Evolutionary conservation across 2,797 vertebrate species (phyloP).

Genomic region (Numenius phaeopus): DNA sequence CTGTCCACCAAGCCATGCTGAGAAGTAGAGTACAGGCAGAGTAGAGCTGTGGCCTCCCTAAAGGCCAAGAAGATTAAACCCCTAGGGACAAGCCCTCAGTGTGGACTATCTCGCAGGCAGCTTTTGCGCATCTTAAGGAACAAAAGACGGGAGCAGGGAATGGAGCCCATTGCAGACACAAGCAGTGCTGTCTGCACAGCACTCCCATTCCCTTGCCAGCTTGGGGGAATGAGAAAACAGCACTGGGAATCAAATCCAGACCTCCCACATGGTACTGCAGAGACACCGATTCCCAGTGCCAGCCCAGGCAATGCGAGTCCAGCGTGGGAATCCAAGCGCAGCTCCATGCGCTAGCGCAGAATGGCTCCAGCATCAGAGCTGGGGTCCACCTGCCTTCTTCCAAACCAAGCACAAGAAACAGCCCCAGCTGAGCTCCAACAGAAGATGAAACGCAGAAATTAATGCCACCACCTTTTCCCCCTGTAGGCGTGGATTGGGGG

Average conservation of each 20-base stretch:
- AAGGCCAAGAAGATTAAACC: background rate
- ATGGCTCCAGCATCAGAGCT: background rate
- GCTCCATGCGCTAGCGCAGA: background rate
- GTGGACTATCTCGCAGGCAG: background rate
- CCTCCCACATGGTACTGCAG: constrained; percentile 62
- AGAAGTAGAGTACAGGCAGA: background rate
- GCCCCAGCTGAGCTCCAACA: background rate
- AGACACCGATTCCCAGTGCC: background rate
- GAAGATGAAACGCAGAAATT: background rate
- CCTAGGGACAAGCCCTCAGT: background rate
- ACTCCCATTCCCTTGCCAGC: constrained; percentile 27
- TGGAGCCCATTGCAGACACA: constrained; percentile 6
- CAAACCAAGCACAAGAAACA: background rate
- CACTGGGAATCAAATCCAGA: constrained; percentile 52
- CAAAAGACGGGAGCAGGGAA: background rate
- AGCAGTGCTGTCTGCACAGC: constrained; percentile 6
- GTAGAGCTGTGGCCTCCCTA: background rate
- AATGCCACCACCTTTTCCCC: background rate
- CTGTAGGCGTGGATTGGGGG: background rate
- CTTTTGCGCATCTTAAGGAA: background rate
- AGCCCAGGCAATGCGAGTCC: background rate
- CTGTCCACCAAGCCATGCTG: background rate
- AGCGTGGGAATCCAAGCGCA: background rate
- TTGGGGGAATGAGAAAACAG: constrained; percentile 45
- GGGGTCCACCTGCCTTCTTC: background rate